phyloP scores from a whole-genome alignment of 2,113 vertebrate genomes.

The Piliocolobus tephrosceles region DNA sequence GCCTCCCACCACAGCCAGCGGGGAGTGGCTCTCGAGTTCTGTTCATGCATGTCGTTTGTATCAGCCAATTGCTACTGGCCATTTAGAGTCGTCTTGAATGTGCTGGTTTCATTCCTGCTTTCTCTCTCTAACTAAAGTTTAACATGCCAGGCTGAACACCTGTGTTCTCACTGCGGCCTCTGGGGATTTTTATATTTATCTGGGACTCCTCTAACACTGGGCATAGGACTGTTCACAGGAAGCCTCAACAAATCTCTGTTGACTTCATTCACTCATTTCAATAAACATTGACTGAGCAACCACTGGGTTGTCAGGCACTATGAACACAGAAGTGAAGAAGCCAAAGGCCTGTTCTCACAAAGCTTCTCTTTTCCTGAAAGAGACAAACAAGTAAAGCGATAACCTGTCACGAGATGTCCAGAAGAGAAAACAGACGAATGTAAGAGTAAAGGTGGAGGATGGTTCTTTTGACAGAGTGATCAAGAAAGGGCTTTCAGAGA shows the following conservation, averaged over 20 bases:
- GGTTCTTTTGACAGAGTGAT: not conserved
- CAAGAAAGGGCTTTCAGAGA: not conserved
- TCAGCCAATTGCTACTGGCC: too few species aligned
- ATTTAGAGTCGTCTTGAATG: not conserved
- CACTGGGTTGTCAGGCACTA: not conserved
- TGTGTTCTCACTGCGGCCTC: not conserved
- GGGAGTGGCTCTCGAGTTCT: not conserved
- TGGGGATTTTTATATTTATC: not conserved
- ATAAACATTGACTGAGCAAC: not conserved
- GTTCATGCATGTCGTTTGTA: too few species aligned
- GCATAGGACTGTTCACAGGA: too few species aligned
- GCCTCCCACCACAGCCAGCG: not conserved
- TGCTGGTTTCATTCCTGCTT: not conserved
- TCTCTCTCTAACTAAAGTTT: not conserved
- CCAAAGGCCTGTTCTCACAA: not conserved
- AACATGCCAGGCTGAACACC: not conserved
- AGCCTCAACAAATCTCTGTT: not conserved
- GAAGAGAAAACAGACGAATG: not conserved
- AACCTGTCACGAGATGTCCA: not conserved
- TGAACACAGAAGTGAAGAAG: not conserved
- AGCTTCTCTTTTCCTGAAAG: not conserved
- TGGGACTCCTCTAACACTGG: not conserved
- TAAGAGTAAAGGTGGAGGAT: not conserved
- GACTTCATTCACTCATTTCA: not conserved
- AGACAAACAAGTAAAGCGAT: not conserved